Base-by-base conservation (phyloP, 1,140 invertebrate genomes). In the Globodera ellingtonae region DNA sequence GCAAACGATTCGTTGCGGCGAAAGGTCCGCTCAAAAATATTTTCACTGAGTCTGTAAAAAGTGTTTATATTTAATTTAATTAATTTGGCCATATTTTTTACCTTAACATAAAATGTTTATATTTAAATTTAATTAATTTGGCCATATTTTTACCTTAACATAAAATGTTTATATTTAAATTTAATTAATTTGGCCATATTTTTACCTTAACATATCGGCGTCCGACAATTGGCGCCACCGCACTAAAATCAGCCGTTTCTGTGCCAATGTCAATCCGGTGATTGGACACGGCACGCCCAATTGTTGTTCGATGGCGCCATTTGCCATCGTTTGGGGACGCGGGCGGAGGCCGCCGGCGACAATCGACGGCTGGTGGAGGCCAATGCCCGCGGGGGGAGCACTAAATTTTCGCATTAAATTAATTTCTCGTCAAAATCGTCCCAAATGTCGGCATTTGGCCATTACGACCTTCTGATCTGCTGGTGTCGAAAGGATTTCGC, bases 1-100 rank as follows among this genome's bases (percentile, higher is more conserved):
- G 24, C 67, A 18, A 70, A 70, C 13, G 67, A 35, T 47, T 70
- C 67, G 21, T 70, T 70, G 67, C 67, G 67, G 10, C 67, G 67
- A 47, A 70, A 70, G 1, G 67, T 47, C n/a, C 67, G 67, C 6
- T 70, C 67, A 21, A 70, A 70, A 47, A 70, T 70, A 18, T 70
- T 35, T 47, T 70, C 67, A 18, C 67, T 70, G 67, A 70, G 67
- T 13, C 56, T 62, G 56, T 5, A 62, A 62, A 62, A n/a, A n/a
- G n/a, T n/a, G n/a, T n/a, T n/a, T n/a, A n/a, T n/a, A n/a, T n/a
- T n/a, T n/a, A n/a, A n/a, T n/a, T n/a, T n/a, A n/a, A n/a, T n/a
- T n/a, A n/a, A n/a, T n/a, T n/a, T n/a, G n/a, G n/a, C n/a, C n/a
- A n/a, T n/a, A n/a, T n/a, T n/a, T n/a, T n/a, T n/a, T n/a, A n/a